Evolutionary conservation across 2,888 invertebrate species (phyloP), one percentile per base, ranked within the genome.

Genomic region (Sceliomorpha sp.): DNA sequence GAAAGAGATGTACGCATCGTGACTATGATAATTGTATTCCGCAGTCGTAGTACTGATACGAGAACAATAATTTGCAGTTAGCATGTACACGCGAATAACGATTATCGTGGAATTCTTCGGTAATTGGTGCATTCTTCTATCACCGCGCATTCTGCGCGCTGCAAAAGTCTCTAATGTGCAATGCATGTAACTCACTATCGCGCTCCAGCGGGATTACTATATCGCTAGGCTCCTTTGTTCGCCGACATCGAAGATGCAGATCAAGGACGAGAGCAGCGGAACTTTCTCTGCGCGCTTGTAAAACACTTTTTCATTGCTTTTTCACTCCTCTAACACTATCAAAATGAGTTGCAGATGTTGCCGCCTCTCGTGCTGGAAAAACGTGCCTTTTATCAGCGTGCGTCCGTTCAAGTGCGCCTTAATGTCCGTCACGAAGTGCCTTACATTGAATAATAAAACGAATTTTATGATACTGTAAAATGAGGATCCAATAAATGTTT

Each of bases 161-260:
- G 42, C 48, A 48, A 39, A 53, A 53, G 26, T 47, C 50, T 55
- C 55, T 67, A 67, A 67, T 67, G 67, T 55, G 67, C 60, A 45
- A 56, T 60, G 60, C 60, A 48, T 67, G 60, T 68, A 68, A 56
- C 36, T 56, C 27, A 45, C 68, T 68, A 62, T 68, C 68, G 17
- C 31, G 12, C 10, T 2, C 7, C 50, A 14, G 14, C 29, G 15
- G 58, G 47, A 32, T 56, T 50, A 53, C 32, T 34, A 17, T 37
- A 48, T 51, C 24, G 51, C 15, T 50, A 31, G 48, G 39, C 32
- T 48, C 20, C 47, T 56, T 68, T 60, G 60, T 62, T 56, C 45
- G 45, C 26, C 48, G 36, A 14, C 47, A 53, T 31, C 42, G 27
- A 45, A 56, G 45, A 50, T 45, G 55, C 48, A 32, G 37, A 68